A percentile compares a stretch with the other conserved stretches of the same genome.
phyloP scores from a whole-genome alignment of 2,888 invertebrate genomes.

The Heteromyza rotundicornis region DNA sequence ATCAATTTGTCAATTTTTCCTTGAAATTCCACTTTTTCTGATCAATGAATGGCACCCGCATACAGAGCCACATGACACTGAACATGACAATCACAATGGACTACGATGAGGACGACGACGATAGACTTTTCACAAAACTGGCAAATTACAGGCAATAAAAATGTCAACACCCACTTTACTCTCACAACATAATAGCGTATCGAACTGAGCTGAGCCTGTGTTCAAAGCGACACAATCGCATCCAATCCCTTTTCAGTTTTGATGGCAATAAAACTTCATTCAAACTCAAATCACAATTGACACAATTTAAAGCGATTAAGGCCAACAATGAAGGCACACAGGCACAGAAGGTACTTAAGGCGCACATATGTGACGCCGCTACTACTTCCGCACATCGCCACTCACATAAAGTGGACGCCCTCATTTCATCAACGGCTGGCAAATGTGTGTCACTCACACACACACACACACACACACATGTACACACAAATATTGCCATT shows the following conservation, averaged over 20 bases:
- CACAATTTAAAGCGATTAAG: slow-evolving; percentile 6
- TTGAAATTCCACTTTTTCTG: no score
- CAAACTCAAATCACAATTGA: neutral
- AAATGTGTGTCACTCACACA: slow-evolving; percentile 15
- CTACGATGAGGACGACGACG: neutral
- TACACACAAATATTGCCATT: no score
- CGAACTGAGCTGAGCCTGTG: neutral
- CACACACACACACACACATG: slow-evolving; percentile 4
- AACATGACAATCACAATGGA: neutral
- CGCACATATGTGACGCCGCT: neutral
- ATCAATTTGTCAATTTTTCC: no score
- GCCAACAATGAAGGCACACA: slow-evolving; percentile 1
- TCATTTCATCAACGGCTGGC: slow-evolving; percentile 17
- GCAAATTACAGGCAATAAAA: neutral
- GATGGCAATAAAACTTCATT: neutral
- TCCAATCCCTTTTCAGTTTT: neutral
- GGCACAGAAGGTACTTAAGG: neutral
- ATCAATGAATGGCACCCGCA: neutral
- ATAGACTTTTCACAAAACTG: neutral
- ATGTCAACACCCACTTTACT: neutral
- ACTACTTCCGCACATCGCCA: neutral
- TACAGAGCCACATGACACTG: neutral
- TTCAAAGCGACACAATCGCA: neutral
- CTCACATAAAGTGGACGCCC: neutral
- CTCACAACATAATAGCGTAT: no score